Percentiles rank a stretch among this genome's conserved stretches.
These are phyloP conservation scores for Bombylius major DNA, from an alignment of 2,888 invertebrate genomes.

Conservation along the genomic window DNA sequence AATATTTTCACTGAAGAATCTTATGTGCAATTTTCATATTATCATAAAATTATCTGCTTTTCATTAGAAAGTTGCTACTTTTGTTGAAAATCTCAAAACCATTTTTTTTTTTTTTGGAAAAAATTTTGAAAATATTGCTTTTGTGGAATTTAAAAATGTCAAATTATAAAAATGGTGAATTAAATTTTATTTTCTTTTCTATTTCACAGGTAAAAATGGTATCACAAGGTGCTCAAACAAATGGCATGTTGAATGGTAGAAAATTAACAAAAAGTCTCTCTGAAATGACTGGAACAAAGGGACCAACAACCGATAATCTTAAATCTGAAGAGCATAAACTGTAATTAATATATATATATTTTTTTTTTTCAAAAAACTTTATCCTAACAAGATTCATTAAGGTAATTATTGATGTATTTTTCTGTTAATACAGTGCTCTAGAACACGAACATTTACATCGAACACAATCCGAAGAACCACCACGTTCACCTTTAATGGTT, in stretches of 20 bases:
- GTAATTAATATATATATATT: background rate
- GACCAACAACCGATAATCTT: background rate
- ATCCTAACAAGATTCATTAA: too few species aligned
- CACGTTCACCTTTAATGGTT: conserved; percentile 42
- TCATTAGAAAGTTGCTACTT: too few species aligned
- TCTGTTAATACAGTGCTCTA: conserved; percentile 12
- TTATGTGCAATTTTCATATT: too few species aligned
- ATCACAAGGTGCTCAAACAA: conserved; percentile 82
- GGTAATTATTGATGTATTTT: background rate
- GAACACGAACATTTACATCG: conserved; percentile 69
- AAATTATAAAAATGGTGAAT: too few species aligned
- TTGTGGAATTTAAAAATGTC: too few species aligned
- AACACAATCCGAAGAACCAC: conserved; percentile 76
- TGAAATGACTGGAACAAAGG: conserved; percentile 49
- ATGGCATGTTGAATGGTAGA: conserved; percentile 61
- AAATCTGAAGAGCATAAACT: background rate
- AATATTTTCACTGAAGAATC: too few species aligned
- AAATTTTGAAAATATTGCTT: too few species aligned
- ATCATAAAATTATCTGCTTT: too few species aligned
- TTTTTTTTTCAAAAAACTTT: background rate
- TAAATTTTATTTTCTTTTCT: too few species aligned
- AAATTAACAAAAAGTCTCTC: conserved; percentile 74
- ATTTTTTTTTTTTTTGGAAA: too few species aligned
- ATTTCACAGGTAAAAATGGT: conserved; percentile 62
- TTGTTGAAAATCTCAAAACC: too few species aligned